Evolutionary conservation across 2,113 vertebrate species (phyloP).

Genomic region (Lophochroa leadbeateri): DNA sequence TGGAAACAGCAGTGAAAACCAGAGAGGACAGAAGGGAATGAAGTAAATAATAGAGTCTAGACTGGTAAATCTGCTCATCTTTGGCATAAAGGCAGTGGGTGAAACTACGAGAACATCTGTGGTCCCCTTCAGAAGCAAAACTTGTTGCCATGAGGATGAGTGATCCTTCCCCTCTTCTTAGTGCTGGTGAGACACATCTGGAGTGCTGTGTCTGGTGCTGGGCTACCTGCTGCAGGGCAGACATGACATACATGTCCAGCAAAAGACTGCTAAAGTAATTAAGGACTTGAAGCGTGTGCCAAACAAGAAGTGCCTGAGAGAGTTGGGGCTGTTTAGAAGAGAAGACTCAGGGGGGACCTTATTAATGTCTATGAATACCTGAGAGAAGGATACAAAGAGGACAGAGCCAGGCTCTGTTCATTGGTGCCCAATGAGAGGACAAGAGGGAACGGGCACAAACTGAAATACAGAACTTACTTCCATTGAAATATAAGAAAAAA

Average conservation of each 20-base stretch:
- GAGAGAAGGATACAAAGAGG: neutral
- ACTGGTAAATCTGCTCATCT: neutral
- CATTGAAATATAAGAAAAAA: neutral
- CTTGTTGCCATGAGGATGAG: neutral
- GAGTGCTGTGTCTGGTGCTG: neutral
- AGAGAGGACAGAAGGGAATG: neutral
- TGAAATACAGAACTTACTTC: neutral
- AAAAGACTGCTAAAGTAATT: neutral
- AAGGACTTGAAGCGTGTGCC: neutral
- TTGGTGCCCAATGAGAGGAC: neutral
- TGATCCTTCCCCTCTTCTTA: neutral
- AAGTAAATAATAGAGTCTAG: neutral
- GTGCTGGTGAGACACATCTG: neutral
- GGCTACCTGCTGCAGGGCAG: neutral
- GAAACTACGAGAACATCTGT: neutral
- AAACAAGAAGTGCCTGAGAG: neutral
- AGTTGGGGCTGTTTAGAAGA: neutral
- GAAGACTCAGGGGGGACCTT: neutral
- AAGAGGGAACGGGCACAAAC: neutral
- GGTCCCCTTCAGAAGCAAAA: neutral
- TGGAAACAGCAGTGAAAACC: neutral
- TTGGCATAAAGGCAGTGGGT: neutral
- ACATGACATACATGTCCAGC: rapidly evolving
- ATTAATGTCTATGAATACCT: neutral
- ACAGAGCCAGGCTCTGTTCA: neutral